Evolutionary conservation across 2,113 vertebrate species (phyloP).

Genomic region (Lagopus leucura): DNA sequence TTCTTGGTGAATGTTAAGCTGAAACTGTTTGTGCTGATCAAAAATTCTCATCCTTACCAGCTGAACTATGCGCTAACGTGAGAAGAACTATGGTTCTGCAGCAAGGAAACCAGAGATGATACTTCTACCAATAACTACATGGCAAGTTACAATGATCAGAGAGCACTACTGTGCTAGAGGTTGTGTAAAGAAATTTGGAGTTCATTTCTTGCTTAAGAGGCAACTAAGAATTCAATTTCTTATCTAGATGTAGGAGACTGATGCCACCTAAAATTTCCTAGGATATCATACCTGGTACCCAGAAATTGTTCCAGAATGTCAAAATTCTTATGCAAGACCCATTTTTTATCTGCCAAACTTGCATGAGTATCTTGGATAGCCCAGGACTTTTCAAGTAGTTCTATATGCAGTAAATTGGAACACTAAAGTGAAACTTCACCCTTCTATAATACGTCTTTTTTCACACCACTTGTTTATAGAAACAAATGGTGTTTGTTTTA

Average conservation of each 20-base stretch:
- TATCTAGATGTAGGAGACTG: background rate
- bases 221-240: background rate
- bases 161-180: background rate
- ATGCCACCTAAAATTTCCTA: background rate
- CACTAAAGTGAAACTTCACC: background rate
- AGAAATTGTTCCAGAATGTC: background rate
- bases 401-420: background rate
- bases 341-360: background rate
- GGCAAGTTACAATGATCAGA: background rate
- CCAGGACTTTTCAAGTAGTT: background rate
- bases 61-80: fast-evolving
- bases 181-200: background rate
- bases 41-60: background rate
- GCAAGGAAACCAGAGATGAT: background rate
- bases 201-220: background rate
- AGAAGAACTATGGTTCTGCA: background rate
- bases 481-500: background rate
- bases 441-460: background rate
- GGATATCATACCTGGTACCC: background rate
- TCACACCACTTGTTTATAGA: background rate
- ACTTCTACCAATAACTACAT: background rate
- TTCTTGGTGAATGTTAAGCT: background rate
- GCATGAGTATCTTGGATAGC: fast-evolving
- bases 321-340: background rate
- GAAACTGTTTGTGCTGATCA: background rate